Evolutionary conservation across 2,797 vertebrate species (phyloP).

Genomic region (Acrossocheilus fasciatus): DNA sequence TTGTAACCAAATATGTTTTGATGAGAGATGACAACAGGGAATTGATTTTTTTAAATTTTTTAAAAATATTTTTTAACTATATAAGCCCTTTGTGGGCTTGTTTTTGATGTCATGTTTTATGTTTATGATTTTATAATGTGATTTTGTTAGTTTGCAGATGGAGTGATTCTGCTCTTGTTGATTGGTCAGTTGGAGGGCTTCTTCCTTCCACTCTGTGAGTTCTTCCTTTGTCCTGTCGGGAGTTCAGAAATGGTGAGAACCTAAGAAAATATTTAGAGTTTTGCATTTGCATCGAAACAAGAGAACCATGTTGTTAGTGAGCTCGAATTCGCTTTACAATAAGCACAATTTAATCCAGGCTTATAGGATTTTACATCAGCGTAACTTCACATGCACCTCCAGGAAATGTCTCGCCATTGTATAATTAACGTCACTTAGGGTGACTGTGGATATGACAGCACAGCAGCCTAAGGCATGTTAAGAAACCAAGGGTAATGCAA

Average conservation of each 20-base stretch:
- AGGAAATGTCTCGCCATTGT: background rate
- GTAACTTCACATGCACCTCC: constrained; percentile 2
- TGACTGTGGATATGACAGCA: constrained; percentile 11
- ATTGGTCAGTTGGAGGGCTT: constrained; percentile 92
- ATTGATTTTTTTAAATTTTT: background rate
- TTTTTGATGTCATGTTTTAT: constrained; percentile 16
- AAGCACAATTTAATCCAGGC: constrained; percentile 1
- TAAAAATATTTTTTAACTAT: background rate
- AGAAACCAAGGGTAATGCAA: background rate
- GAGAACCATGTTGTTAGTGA: background rate
- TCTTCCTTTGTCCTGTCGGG: constrained; percentile 84
- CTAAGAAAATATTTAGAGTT: background rate
- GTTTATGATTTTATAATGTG: constrained; percentile 4
- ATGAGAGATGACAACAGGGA: background rate
- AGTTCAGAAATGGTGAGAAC: constrained; percentile 82
- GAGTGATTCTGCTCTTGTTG: constrained; percentile 90
- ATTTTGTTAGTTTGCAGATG: constrained; percentile 88
- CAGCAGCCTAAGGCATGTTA: background rate
- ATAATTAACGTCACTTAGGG: constrained; percentile 19
- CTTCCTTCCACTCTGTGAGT: constrained; percentile 88
- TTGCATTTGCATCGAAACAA: background rate
- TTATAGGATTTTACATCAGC: constrained; percentile 8
- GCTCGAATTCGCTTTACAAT: background rate
- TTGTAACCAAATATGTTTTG: background rate
- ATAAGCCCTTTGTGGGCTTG: background rate